phyloP scores from a whole-genome alignment of 2,113 vertebrate species.

The Meriones unguiculatus region DNA sequence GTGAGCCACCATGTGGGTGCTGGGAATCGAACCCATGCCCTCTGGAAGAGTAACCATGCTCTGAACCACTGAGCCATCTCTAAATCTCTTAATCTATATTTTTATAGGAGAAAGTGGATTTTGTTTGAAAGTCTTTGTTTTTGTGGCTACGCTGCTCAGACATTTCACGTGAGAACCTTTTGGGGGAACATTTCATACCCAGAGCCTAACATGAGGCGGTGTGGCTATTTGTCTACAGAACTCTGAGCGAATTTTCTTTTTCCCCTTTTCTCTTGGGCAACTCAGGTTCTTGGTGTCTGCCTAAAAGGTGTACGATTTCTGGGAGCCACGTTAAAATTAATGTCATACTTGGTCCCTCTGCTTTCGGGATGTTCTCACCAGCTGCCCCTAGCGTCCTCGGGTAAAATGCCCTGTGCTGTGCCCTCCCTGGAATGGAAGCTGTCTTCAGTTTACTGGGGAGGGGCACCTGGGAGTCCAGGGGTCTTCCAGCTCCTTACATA shows the following conservation, averaged over 20 bases:
- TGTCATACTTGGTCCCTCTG: neutral
- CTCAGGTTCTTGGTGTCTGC: neutral
- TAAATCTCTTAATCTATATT: neutral
- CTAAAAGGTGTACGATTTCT: neutral
- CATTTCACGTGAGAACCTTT: neutral
- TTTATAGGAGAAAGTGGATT: neutral
- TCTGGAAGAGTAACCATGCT: neutral
- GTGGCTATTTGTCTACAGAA: neutral
- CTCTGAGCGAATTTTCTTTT: neutral
- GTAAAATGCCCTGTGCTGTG: neutral
- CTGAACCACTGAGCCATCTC: neutral
- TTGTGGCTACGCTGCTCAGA: neutral
- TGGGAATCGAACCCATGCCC: neutral
- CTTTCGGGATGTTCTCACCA: neutral
- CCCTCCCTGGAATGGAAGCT: neutral
- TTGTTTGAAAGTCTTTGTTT: neutral
- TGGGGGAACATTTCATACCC: neutral
- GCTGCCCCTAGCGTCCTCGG: neutral
- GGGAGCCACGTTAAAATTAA: neutral
- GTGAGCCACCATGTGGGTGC: neutral
- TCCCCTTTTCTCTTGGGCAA: neutral
- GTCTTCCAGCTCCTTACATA: neutral
- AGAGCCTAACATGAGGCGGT: neutral
- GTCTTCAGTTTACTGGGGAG: neutral
- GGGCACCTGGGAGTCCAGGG: neutral